These are phyloP conservation scores for Notarius lentiginosus DNA, from an alignment of 2,113 vertebrate species.

Conservation along the genomic window DNA sequence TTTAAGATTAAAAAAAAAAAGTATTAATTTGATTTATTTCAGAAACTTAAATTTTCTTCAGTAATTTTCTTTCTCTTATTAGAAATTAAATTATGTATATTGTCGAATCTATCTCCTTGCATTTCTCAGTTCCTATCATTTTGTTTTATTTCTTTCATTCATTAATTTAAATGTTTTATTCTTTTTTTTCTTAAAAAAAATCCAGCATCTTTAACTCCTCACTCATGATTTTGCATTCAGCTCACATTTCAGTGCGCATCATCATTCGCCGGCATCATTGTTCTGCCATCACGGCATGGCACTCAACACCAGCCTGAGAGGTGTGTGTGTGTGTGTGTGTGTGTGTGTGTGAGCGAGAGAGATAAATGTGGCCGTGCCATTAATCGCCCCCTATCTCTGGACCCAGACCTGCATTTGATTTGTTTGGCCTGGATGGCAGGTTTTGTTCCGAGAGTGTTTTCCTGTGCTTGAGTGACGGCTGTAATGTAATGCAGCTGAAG, in stretches of 20 bases:
- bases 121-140: not conserved
- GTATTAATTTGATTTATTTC: not conserved
- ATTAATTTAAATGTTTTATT: not conserved
- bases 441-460: conserved; percentile 71
- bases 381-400: conserved; percentile 66
- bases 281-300: not conserved
- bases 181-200: not conserved
- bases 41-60: not conserved
- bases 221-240: not conserved
- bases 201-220: too few relatives aligned
- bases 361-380: conserved; percentile 43
- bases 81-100: too few relatives aligned
- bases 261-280: not conserved
- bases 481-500: conserved; percentile 58
- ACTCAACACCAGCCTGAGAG: not conserved
- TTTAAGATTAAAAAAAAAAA: too few relatives aligned
- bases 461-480: conserved; percentile 63
- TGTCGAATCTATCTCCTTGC: too few relatives aligned
- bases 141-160: not conserved
- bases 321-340: conserved; percentile 9
- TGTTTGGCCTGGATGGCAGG: conserved; percentile 60
- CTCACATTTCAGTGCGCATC: not conserved
- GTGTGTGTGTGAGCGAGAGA: not conserved
- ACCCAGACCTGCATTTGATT: conserved; percentile 71
- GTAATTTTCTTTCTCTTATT: not conserved